Base-by-base conservation (phyloP, 2,888 invertebrate genomes). In the Caenorhabditis angaria region DNA sequence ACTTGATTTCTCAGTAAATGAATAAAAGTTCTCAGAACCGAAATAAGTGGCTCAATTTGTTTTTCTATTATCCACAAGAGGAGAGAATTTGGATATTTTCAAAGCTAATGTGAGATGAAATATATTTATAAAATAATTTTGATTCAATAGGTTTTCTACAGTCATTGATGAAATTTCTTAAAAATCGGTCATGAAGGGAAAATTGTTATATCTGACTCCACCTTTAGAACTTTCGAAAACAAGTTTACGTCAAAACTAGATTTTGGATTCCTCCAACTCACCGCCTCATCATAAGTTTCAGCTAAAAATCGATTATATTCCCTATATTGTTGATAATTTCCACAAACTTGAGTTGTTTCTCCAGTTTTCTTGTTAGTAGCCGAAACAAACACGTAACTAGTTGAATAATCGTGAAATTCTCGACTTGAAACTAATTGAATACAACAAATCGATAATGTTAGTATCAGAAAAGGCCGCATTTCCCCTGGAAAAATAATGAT, bases 261-360 rank as follows among this genome's bases (percentile, higher is more conserved):
- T n/a, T n/a, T 22, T n/a, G n/a, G 50, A 50, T 50, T 4, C n/a
- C n/a, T n/a, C n/a, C 41, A 41, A n/a, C 59, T 41, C 6, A 47
- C 59, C 5, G 53, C 28, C 29, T 51, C 22, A n/a, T 50, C 51
- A 6, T 22, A 53, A 22, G 29, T 61, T 22, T 61, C 35, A 1
- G 61, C 51, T 12, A 53, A 29, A 41, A 32, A 20, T n/a, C 22
- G 3, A 29, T 47, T 27, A 0, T 22, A 22, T 35, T 20, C n/a
- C 29, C 64, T 55, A 65, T 71, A 85, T 65, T 85, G 85, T 41
- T 83, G 84, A 67, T 82, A 85, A 69, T 85, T 85, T 53, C 72
- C 82, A 64, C 85, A 85, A 10, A 81, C 61, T 18, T 71, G 50
- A 22, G 32, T n/a, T 20, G 28, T 25, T 12, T 61, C 35, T 24